Evolutionary conservation across 2,888 invertebrate species (phyloP).

Genomic region (Hetaerina titia): DNA sequence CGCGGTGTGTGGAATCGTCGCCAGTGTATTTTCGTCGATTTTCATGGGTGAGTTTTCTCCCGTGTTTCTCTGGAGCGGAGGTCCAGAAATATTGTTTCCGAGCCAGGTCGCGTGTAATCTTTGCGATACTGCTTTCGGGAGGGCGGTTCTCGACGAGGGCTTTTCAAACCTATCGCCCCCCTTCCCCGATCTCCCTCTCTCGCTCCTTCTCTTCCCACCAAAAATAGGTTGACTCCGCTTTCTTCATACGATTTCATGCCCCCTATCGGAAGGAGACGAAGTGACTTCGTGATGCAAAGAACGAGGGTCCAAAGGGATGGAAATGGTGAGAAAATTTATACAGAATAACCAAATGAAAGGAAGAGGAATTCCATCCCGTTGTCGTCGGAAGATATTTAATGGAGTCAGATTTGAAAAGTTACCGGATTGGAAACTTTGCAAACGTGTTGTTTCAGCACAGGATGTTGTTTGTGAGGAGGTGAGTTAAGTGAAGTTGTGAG

Average conservation of each 20-base stretch:
- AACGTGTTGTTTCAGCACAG: too few species aligned
- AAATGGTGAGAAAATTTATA: neutral
- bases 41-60: neutral
- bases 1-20: neutral
- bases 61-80: neutral
- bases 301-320: neutral
- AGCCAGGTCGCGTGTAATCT: slow-evolving; percentile 24
- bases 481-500: too few species aligned
- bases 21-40: slow-evolving; percentile 15
- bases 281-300: neutral
- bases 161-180: neutral
- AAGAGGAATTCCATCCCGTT: neutral
- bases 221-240: slow-evolving; percentile 16
- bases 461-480: too few species aligned
- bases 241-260: neutral
- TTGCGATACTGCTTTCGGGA: neutral
- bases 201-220: neutral
- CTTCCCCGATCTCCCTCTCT: neutral
- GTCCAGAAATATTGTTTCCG: slow-evolving; percentile 18
- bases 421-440: too few species aligned
- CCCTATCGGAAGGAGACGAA: neutral
- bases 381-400: too few species aligned
- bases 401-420: too few species aligned
- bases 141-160: neutral
- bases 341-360: neutral